Evolutionary conservation across 2,113 vertebrate species (phyloP).

Genomic region (Loxodonta africana): DNA sequence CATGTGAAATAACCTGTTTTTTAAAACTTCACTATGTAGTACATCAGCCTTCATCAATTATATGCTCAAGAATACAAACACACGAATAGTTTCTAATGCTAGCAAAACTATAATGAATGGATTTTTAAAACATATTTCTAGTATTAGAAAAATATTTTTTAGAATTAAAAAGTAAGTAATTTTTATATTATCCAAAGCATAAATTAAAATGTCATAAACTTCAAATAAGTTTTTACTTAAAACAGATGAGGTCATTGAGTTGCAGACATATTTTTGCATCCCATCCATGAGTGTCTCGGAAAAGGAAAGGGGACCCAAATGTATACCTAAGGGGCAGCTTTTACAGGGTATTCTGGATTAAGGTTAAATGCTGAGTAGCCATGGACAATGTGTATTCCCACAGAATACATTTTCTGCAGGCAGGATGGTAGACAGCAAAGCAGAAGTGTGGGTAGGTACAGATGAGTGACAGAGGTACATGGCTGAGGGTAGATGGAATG

Average conservation of each 20-base stretch:
- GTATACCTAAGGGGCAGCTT: background rate
- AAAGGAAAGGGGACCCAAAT: background rate
- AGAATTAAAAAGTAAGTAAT: background rate
- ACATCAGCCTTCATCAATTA: background rate
- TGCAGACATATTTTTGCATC: background rate
- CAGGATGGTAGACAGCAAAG: background rate
- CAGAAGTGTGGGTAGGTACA: background rate
- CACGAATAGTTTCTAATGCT: background rate
- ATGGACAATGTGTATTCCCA: background rate
- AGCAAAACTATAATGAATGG: background rate
- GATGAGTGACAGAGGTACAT: background rate
- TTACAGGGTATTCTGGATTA: background rate
- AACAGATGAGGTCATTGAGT: background rate
- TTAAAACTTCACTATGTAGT: background rate
- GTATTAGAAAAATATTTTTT: background rate
- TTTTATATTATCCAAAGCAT: background rate
- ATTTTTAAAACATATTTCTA: background rate
- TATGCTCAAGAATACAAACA: background rate
- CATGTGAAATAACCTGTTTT: background rate
- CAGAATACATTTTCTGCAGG: background rate
- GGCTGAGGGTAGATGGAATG: background rate
- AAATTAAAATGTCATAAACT: background rate
- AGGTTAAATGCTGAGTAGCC: background rate
- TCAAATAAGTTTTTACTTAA: background rate
- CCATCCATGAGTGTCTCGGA: background rate